Percentiles rank a stretch among this genome's conserved stretches.
Conservation (phyloP, 1,140 invertebrate species). For the Sesamia nonagrioides region DNA sequence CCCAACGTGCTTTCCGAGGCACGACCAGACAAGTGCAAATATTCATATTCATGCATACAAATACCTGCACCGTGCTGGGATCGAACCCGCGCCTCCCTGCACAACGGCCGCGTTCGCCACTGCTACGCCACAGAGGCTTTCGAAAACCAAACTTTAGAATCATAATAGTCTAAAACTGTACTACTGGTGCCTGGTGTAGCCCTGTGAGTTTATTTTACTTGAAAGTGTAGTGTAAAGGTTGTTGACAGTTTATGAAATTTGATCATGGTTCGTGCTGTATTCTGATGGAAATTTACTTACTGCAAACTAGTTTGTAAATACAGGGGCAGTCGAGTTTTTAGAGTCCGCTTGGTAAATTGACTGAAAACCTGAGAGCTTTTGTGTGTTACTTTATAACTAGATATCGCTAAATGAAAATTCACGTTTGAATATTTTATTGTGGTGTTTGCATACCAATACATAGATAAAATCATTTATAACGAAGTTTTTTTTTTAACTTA, state of each 20-base stretch:
- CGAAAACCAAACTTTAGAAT: no score
- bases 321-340: background rate
- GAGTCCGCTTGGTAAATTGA: background rate
- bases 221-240: conserved; percentile 37
- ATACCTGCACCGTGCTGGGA: no score
- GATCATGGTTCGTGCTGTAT: conserved; percentile 24
- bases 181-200: background rate
- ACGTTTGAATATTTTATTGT: background rate
- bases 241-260: conserved; percentile 43
- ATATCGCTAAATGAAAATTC: background rate
- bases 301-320: conserved; percentile 23
- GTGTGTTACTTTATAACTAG: background rate
- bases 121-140: no score
- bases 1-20: no score
- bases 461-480: no score
- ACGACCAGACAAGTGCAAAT: no score
- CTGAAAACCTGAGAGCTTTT: conserved; percentile 5
- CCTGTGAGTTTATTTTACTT: conserved; percentile 14
- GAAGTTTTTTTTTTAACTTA: no score
- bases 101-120: no score
- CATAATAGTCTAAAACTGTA: background rate
- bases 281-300: conserved; percentile 29
- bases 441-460: background rate
- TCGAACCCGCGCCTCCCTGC: no score
- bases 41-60: no score